Conservation (phyloP, 2,113 vertebrate species). For the Centropus unirufus region DNA sequence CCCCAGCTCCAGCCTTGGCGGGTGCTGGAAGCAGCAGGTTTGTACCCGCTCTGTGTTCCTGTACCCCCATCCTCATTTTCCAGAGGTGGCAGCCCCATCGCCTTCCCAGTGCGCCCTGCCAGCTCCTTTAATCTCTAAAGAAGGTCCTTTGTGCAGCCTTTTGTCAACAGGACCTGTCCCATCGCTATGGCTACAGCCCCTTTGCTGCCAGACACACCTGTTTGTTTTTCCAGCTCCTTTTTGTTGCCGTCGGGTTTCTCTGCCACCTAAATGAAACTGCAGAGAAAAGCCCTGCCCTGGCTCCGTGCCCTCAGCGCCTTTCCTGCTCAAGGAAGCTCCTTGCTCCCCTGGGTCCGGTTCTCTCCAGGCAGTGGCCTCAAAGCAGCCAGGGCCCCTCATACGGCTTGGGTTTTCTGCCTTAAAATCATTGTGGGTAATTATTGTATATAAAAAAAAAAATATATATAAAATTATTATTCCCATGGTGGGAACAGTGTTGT, state of each 20-base stretch:
- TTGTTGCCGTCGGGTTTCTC: neutral
- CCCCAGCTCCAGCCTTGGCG: fast-evolving
- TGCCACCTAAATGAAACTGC: conserved; percentile 8
- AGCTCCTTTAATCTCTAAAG: conserved; percentile 10
- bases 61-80: neutral
- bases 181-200: conserved; percentile 59
- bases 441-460: no score
- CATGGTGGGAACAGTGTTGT: fast-evolving
- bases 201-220: conserved; percentile 50
- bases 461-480: no score
- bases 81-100: neutral
- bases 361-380: neutral
- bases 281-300: neutral
- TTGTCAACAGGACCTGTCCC: conserved; percentile 63
- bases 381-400: neutral
- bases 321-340: neutral
- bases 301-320: neutral
- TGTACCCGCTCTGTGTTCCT: fast-evolving
- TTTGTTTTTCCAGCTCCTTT: conserved; percentile 72
- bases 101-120: conserved; percentile 21
- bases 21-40: neutral
- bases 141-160: conserved; percentile 51
- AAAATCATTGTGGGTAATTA: fast-evolving
- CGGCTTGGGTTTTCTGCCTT: neutral
- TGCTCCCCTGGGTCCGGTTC: neutral